A percentile compares a stretch with the other conserved stretches of the same genome.
Evolutionary conservation across 2,113 vertebrate genomes (phyloP).

Genomic region (Microcebus tavaratra): DNA sequence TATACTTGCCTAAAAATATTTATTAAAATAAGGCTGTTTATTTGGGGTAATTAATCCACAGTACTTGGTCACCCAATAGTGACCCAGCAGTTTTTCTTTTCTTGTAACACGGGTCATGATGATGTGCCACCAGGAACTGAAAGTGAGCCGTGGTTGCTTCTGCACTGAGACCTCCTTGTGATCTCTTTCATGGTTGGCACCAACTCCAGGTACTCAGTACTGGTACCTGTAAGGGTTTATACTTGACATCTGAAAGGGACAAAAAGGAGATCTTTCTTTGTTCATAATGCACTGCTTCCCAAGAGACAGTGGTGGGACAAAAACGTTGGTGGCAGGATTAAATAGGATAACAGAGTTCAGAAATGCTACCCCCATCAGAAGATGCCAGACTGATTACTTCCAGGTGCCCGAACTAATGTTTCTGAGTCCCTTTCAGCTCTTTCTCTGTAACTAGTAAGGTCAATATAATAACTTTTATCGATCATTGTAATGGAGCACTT

Average conservation of each 20-base stretch:
- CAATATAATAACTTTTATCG: neutral
- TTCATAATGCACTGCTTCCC: neutral
- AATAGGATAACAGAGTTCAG: neutral
- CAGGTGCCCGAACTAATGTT: neutral
- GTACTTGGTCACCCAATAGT: too few species aligned
- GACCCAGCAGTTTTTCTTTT: neutral
- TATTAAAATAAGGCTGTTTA: neutral
- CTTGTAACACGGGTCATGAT: neutral
- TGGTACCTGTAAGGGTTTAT: neutral
- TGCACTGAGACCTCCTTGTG: neutral
- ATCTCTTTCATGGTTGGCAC: neutral
- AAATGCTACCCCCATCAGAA: neutral
- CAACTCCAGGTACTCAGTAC: neutral
- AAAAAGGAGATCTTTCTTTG: neutral
- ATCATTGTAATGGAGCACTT: neutral
- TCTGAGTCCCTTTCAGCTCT: neutral
- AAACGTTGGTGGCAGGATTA: neutral
- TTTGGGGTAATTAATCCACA: neutral
- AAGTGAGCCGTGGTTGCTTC: neutral
- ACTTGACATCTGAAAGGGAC: neutral
- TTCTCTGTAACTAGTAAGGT: neutral
- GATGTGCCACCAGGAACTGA: neutral
- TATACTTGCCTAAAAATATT: neutral
- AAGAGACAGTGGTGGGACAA: neutral
- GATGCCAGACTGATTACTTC: too few species aligned